Percentiles rank a stretch among this genome's conserved stretches.
Conservation (phyloP, 2,888 invertebrate genomes). For the Himalopsyche tibetana region DNA sequence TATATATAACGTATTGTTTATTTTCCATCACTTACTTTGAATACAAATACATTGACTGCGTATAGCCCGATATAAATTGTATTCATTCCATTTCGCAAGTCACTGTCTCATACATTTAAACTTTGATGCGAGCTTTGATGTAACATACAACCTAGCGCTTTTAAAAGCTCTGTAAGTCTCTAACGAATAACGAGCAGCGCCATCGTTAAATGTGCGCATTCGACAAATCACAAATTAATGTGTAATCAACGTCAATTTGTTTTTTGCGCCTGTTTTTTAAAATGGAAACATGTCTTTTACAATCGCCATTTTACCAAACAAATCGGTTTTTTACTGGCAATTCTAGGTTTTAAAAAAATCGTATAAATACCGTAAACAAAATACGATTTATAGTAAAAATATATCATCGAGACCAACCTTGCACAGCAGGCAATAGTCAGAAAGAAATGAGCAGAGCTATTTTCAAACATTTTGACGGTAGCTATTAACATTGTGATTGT, state of each 20-base stretch:
- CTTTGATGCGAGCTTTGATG: constrained; percentile 6
- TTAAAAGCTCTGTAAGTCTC: neutral
- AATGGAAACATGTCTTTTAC: neutral
- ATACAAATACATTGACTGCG: too few relatives aligned
- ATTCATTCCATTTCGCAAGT: neutral
- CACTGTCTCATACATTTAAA: constrained; percentile 4
- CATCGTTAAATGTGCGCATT: constrained; percentile 54
- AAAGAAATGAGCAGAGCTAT: too few relatives aligned
- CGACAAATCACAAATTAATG: constrained; percentile 58
- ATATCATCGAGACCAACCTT: too few relatives aligned
- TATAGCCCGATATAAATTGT: neutral
- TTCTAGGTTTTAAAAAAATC: too few relatives aligned
- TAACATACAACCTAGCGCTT: neutral
- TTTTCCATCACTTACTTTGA: too few relatives aligned
- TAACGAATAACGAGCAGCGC: constrained; percentile 46
- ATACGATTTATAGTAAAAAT: too few relatives aligned
- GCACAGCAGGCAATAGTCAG: too few relatives aligned
- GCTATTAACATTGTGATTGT: too few relatives aligned
- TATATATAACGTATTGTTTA: too few relatives aligned
- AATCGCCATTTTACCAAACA: neutral
- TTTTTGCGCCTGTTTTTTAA: neutral
- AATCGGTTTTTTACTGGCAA: too few relatives aligned
- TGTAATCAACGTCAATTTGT: constrained; percentile 49
- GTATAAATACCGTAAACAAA: too few relatives aligned
- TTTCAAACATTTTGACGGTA: too few relatives aligned